Base-by-base conservation (phyloP, 1,140 invertebrate species). In the Nephila pilipes region DNA sequence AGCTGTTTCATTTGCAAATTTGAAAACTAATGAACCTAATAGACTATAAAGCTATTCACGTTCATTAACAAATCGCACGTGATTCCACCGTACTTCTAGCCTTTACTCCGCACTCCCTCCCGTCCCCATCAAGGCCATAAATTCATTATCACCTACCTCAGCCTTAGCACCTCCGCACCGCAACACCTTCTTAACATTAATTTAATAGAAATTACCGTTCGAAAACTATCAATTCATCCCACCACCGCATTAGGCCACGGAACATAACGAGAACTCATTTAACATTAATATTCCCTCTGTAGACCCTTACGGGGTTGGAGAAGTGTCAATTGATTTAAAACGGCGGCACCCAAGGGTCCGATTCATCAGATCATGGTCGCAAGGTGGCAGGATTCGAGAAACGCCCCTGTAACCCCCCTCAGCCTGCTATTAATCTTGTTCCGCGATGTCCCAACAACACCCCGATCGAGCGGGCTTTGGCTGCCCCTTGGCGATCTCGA, bases 291-390 rank as follows among this genome's bases (percentile, higher is more conserved):
- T 85, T 85, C 81, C 12, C 46, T 2, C 16, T 54, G n/a, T 58
- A 36, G 1, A 18, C n/a, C 81, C 12, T 29, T 8, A 3, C 29
- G 81, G 10, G 14, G 54, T 5, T 12, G 36, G 18, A 85, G 18
- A 32, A 57, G 55, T 85, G 81, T 85, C 81, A 85, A 85, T 85
- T 85, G 81, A 85, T 85, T 85, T 85, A 85, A 85, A 85, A 57
- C 81, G n/a, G 54, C 81, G 25, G 55, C 81, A 69, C 81, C 55
- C 81, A 36, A 65, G 85, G 85, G 85, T 58, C 85, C 85, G 60
- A 87, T 87, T 87, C 85, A 87, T 87, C 85, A 87, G 85, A 87
- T 65, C 85, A 12, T 32, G 29, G 85, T 69, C 25, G 65, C 65
- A 69, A 69, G 65, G 65, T 69, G 57, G 60, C 85, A 87, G 85